Evolutionary conservation across 2,888 invertebrate genomes (phyloP).

Genomic region (Myathropa florea): DNA sequence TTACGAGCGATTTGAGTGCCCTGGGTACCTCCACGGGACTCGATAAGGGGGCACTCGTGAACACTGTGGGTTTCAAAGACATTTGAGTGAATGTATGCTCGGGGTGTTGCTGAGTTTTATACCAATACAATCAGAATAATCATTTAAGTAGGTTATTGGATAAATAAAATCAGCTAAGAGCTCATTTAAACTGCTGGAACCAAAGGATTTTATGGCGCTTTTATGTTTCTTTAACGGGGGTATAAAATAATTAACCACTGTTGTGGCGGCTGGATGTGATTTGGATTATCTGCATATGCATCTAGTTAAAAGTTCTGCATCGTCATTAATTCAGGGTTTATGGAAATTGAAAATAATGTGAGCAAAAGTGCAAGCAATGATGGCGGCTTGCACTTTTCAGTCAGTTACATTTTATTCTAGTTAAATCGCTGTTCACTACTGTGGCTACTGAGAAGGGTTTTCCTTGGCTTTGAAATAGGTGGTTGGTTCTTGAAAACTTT

Average conservation of each 20-base stretch:
- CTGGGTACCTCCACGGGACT: not conserved
- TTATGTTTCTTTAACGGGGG: not conserved
- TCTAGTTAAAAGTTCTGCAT: not conserved
- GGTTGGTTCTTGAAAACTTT: too few species aligned
- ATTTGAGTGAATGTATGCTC: slow-evolving; percentile 8
- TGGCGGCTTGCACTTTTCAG: too few species aligned
- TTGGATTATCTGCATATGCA: not conserved
- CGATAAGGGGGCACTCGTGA: slow-evolving; percentile 1
- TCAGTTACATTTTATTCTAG: too few species aligned
- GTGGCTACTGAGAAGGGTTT: too few species aligned
- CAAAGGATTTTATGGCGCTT: not conserved
- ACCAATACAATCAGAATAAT: slow-evolving; percentile 26
- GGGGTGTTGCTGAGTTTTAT: not conserved
- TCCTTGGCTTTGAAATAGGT: too few species aligned
- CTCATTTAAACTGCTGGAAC: not conserved
- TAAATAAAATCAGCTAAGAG: slow-evolving; percentile 27
- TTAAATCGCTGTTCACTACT: too few species aligned
- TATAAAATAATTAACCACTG: not conserved
- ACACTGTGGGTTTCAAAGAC: slow-evolving; percentile 31
- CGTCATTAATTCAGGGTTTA: not conserved
- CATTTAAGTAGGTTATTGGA: slow-evolving; percentile 41
- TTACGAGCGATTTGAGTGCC: slow-evolving; percentile 22
- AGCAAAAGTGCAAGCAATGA: too few species aligned
- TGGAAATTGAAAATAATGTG: too few species aligned
- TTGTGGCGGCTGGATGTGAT: not conserved